A percentile compares a stretch with the other conserved stretches of the same genome.
These are phyloP conservation scores for Mormyrus proboscirostris DNA, from an alignment of 2,797 vertebrate genomes.

Conservation along the genomic window DNA sequence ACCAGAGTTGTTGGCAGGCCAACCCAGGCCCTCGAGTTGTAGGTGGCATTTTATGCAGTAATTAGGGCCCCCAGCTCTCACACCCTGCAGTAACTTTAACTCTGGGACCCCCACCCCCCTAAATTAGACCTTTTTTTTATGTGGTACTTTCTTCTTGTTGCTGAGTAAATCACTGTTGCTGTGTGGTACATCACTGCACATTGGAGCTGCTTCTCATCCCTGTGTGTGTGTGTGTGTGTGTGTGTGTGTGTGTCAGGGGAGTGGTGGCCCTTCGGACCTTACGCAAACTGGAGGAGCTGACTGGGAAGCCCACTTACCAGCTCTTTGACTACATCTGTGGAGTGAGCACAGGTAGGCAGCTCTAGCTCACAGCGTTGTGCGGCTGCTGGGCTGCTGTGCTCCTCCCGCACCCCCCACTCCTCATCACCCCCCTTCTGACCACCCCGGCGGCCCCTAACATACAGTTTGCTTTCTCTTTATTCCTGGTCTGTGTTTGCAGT, in stretches of 20 bases:
- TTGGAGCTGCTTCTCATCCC: not conserved
- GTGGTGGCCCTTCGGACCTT: constrained; percentile 87
- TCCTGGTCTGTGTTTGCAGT: not conserved
- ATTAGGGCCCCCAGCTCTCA: not conserved
- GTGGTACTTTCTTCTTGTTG: not conserved
- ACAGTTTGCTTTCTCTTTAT: not conserved
- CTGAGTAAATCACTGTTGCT: not conserved
- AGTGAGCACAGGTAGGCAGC: constrained; percentile 83
- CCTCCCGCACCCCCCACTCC: not conserved
- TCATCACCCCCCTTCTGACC: not conserved
- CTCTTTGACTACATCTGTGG: constrained; percentile 97
- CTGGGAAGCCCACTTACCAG: constrained; percentile 83
- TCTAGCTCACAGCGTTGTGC: not conserved
- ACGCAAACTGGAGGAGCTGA: constrained; percentile 78
- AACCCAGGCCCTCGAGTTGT: not conserved
- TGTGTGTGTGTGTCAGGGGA: constrained; percentile 67
- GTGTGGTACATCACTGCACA: not conserved
- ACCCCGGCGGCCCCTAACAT: not conserved
- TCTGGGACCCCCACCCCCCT: not conserved
- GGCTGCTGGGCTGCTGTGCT: not conserved
- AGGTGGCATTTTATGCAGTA: not conserved
- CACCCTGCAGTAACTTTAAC: not conserved
- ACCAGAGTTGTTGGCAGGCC: not conserved
- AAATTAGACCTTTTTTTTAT: not conserved
- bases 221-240: not conserved